A percentile compares a stretch with the other conserved stretches of the same genome.
Conservation (phyloP, 2,113 vertebrate genomes). For the Datnioides undecimradiatus region DNA sequence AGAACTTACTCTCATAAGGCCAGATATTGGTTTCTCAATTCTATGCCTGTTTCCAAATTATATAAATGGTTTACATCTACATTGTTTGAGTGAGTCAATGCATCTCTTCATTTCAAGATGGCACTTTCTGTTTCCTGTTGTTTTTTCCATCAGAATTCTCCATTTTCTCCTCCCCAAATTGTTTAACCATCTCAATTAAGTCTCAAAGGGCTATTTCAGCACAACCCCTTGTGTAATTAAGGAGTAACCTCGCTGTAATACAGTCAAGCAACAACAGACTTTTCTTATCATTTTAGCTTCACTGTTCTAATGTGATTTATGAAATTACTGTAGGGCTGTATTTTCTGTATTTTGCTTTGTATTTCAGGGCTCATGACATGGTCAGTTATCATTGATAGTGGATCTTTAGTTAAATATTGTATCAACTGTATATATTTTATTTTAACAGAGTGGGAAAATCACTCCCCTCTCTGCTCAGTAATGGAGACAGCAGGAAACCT, state of each 20-base stretch:
- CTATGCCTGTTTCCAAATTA: background rate
- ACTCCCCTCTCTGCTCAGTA: background rate
- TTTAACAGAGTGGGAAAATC: conserved; percentile 11
- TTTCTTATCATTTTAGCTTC: background rate
- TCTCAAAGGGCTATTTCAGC: conserved; percentile 1
- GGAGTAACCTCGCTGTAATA: background rate
- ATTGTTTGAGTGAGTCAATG: background rate
- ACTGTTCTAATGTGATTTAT: conserved; percentile 1
- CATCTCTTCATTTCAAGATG: conserved; percentile 6
- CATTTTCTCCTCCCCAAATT: conserved; percentile 13
- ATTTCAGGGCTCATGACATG: background rate
- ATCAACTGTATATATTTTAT: conserved; percentile 7
- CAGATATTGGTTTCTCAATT: background rate
- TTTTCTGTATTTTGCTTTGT: background rate
- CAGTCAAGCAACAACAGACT: background rate
- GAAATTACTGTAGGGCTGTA: background rate
- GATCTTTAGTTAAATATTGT: background rate
- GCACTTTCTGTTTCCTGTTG: background rate
- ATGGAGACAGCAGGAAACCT: background rate
- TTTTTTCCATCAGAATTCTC: background rate
- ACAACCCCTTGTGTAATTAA: background rate
- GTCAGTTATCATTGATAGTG: background rate
- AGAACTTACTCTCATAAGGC: background rate
- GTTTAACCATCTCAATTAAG: conserved; percentile 29
- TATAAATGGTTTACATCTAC: background rate